phyloP scores from a whole-genome alignment of 1,140 invertebrate genomes.

The Ganaspis sp. region DNA sequence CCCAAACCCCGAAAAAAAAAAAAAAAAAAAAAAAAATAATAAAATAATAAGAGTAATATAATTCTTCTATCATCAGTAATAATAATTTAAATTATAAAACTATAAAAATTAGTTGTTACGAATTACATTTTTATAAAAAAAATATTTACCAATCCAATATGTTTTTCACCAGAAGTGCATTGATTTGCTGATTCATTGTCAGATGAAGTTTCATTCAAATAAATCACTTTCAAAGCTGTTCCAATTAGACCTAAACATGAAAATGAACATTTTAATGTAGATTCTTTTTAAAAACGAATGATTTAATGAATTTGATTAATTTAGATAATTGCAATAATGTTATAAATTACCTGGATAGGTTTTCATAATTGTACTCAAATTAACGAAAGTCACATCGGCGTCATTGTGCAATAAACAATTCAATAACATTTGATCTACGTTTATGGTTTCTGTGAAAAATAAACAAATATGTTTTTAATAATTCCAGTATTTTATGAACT shows the following conservation, averaged over 20 bases:
- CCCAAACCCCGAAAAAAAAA: too few species aligned
- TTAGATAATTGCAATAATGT: constrained; percentile 34
- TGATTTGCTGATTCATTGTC: constrained; percentile 15
- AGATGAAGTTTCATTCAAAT: constrained; percentile 73
- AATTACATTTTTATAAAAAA: neutral
- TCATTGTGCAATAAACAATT: constrained; percentile 81
- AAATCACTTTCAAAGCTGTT: constrained; percentile 73
- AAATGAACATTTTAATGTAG: constrained; percentile 16
- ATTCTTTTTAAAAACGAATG: constrained; percentile 22
- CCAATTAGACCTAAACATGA: constrained; percentile 47
- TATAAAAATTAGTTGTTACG: too few species aligned
- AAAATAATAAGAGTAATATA: too few species aligned
- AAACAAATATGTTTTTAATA: neutral
- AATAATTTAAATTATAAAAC: too few species aligned
- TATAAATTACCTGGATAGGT: constrained; percentile 77
- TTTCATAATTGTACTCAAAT: constrained; percentile 80
- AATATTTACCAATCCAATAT: neutral
- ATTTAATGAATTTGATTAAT: neutral
- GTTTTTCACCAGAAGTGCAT: neutral
- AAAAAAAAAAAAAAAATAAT: too few species aligned
- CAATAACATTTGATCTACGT: constrained; percentile 80
- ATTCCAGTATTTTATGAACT: too few species aligned
- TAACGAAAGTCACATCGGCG: constrained; percentile 92
- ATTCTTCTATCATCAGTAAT: too few species aligned
- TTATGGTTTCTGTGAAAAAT: constrained; percentile 31